Evolutionary conservation across 2,797 vertebrate genomes (phyloP).

Genomic region (Falco rusticolus): DNA sequence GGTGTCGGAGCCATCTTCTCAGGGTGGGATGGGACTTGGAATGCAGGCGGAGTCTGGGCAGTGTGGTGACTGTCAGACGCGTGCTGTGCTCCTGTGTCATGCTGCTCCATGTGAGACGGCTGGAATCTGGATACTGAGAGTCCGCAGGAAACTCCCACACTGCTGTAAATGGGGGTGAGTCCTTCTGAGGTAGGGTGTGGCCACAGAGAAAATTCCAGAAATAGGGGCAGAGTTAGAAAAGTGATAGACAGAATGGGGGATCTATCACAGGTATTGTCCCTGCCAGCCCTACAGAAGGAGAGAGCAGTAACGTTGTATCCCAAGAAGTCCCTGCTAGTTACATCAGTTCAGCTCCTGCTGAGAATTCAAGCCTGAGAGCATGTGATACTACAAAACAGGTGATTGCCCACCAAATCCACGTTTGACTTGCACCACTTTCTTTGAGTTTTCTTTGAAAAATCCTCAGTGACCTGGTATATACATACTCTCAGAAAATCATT

Average conservation of each 20-base stretch:
- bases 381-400: background rate
- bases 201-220: background rate
- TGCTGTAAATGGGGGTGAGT: background rate
- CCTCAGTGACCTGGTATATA: background rate
- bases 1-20: background rate
- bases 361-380: background rate
- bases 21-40: background rate
- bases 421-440: background rate
- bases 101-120: background rate
- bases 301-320: background rate
- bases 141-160: background rate
- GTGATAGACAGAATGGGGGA: no score
- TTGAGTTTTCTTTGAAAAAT: background rate
- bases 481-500: background rate
- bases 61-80: accelerated
- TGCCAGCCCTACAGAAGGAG: background rate
- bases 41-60: background rate
- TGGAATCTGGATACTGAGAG: background rate
- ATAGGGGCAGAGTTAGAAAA: background rate
- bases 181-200: background rate
- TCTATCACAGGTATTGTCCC: background rate
- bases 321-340: background rate
- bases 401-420: background rate
- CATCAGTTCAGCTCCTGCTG: background rate
- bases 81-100: background rate